phyloP scores from a whole-genome alignment of 2,113 vertebrate genomes.

The Burhinus oedicnemus region DNA sequence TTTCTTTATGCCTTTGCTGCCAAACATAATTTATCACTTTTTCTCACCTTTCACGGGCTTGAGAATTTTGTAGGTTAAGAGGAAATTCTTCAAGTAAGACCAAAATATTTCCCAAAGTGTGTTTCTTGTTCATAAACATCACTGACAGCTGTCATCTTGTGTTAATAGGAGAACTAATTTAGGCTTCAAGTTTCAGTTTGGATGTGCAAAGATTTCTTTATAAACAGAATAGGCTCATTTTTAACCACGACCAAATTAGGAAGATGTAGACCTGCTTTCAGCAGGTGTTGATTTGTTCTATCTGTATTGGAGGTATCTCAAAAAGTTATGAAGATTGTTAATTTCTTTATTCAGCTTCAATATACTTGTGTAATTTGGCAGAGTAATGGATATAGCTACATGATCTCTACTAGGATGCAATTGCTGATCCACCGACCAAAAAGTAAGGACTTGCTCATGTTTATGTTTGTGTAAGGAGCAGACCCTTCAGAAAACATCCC shows the following conservation, averaged over 20 bases:
- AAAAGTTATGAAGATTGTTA: neutral
- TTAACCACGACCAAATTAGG: neutral
- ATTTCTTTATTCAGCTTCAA: neutral
- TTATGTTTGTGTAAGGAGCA: neutral
- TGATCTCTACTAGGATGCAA: neutral
- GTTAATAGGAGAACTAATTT: neutral
- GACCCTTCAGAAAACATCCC: neutral
- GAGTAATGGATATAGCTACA: neutral
- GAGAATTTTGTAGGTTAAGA: neutral
- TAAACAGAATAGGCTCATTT: neutral
- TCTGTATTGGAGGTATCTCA: neutral
- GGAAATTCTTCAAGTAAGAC: neutral
- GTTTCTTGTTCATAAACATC: neutral
- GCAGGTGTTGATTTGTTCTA: neutral
- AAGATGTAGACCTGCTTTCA: neutral
- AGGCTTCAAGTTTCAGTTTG: neutral
- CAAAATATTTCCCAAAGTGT: neutral
- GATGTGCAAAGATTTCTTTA: neutral
- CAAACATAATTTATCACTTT: neutral
- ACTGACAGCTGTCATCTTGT: neutral
- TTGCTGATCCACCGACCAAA: neutral
- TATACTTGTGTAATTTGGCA: neutral
- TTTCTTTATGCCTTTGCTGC: neutral
- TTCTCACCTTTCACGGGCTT: neutral
- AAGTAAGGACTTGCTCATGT: neutral